Conservation (phyloP, 2,888 invertebrate species). For the Hedychridium roseum region DNA sequence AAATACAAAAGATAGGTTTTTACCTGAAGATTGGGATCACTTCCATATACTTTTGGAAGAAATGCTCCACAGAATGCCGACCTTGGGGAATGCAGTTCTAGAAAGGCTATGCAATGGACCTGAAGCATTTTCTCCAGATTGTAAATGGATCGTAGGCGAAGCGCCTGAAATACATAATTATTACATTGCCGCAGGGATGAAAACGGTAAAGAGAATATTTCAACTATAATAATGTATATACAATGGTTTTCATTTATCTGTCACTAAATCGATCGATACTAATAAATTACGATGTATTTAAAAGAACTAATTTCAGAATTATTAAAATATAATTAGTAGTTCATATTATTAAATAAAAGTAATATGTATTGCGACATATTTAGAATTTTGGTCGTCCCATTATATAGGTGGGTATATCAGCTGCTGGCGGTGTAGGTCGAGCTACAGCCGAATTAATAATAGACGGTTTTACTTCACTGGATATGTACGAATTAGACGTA, state of each 20-base stretch:
- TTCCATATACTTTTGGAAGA: slow-evolving; percentile 90
- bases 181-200: slow-evolving; percentile 91
- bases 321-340: no score
- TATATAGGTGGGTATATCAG: slow-evolving; percentile 89
- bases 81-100: slow-evolving; percentile 76
- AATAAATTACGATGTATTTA: no score
- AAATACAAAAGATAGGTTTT: slow-evolving; percentile 71
- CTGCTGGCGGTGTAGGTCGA: slow-evolving; percentile 94
- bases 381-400: no score
- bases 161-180: slow-evolving; percentile 80
- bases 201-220: slow-evolving; percentile 68
- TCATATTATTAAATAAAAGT: not conserved
- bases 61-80: slow-evolving; percentile 83
- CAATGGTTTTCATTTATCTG: not conserved
- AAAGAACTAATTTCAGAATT: no score
- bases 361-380: slow-evolving; percentile 9
- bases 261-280: not conserved
- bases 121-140: slow-evolving; percentile 96
- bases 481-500: slow-evolving; percentile 89
- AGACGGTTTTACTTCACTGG: slow-evolving; percentile 80
- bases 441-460: slow-evolving; percentile 88
- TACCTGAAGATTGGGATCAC: slow-evolving; percentile 95
- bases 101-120: slow-evolving; percentile 87
- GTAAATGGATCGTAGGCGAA: slow-evolving; percentile 95
- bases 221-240: not conserved